Evolutionary conservation across 2,888 invertebrate species (phyloP), one percentile per base, ranked within the genome.

Genomic region (Megalurothrips usitatus): DNA sequence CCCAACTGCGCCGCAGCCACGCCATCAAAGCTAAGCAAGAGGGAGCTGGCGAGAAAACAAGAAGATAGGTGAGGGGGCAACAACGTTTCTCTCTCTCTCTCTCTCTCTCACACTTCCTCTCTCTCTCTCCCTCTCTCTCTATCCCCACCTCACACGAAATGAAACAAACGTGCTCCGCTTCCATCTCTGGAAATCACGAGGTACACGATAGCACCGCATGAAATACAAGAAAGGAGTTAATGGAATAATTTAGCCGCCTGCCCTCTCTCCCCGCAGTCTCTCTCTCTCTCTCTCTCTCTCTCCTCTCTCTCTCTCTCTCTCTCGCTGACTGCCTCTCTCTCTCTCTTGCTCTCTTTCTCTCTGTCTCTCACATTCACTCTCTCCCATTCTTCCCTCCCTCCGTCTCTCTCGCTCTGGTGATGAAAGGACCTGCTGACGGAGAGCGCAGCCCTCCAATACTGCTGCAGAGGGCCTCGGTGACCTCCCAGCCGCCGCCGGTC

Each of bases 191-290:
- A 58, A 58, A 58, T 58, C 58, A 58, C 58, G 58, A 58, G 17
- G 58, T 19, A n/a, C 17, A 19, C 52, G 19, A 17, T 17, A 58
- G 68, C 23, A 26, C 23, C 9, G 68, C 68, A 26, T 26, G 68
- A 26, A 75, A 75, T 75, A 26, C 68, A 75, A 75, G 68, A 75
- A 75, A 23, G 68, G 68, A 75, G 23, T 75, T 75, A 75, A 75
- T 75, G 68, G 68, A 75, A 75, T 75, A 75, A 75, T 75, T 75
- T 75, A 75, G 68, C 68, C 68, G 68, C 68, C 34, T 43, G 34
- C 58, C 4, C 58, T 14, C 58, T 58, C 58, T 9, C 58, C 19
- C 14, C 19, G n/a, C n/a, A n/a, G n/a, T n/a, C 58, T 14, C 58
- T 58, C 58, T 52, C 52, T 52, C 52, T 52, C 52, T 9, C 52